Evolutionary conservation across 2,888 invertebrate species (phyloP).

Genomic region (Heliconius erato): DNA sequence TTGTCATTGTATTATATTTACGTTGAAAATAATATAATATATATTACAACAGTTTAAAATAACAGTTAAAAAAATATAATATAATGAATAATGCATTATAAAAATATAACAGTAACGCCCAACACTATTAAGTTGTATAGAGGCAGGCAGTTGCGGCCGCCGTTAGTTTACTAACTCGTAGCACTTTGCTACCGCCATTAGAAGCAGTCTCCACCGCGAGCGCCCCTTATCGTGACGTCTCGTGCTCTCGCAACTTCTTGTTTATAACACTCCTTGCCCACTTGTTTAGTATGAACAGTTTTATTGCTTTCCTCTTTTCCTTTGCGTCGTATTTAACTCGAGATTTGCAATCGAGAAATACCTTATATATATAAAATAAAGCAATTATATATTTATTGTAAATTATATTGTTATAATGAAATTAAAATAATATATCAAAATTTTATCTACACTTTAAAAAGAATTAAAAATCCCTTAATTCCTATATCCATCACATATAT

Average conservation of each 20-base stretch:
- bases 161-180: conserved; percentile 68
- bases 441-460: background rate
- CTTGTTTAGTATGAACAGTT: conserved; percentile 50
- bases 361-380: background rate
- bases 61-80: no score
- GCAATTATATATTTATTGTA: no score
- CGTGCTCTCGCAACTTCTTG: conserved; percentile 59
- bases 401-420: background rate
- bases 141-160: conserved; percentile 66
- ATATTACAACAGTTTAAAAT: no score
- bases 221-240: conserved; percentile 61
- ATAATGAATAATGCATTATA: no score
- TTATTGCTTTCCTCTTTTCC: conserved; percentile 40
- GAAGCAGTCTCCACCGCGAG: conserved; percentile 58
- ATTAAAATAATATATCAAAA: background rate
- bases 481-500: conserved; percentile 20
- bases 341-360: background rate
- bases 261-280: conserved; percentile 54
- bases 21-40: no score
- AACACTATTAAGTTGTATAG: conserved; percentile 37
- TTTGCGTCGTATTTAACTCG: conserved; percentile 1
- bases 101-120: no score
- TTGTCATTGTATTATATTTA: no score
- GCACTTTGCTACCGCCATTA: conserved; percentile 64
- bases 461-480: background rate